phyloP scores from a whole-genome alignment of 2,888 invertebrate species.

The Netelia fuscicornis region DNA sequence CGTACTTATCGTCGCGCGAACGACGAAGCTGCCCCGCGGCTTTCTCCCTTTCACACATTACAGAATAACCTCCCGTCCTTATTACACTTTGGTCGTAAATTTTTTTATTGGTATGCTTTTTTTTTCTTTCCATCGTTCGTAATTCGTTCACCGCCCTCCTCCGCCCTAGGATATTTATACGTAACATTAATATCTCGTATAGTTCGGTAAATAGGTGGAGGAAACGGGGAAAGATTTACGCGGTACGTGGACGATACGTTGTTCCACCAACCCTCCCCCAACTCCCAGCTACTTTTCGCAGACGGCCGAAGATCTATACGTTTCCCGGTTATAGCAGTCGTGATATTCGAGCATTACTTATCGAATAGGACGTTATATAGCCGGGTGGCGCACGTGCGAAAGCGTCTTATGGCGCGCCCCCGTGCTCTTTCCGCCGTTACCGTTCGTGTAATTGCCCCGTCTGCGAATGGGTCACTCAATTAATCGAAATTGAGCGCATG shows the following conservation, averaged over 20 bases:
- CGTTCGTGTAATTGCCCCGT: conserved; percentile 48
- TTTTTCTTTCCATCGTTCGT: neutral
- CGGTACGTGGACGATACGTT: conserved; percentile 40
- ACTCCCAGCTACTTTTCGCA: conserved; percentile 34
- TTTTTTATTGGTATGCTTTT: no score
- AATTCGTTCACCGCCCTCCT: neutral
- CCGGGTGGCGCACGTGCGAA: conserved; percentile 43
- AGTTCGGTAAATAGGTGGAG: conserved; percentile 50
- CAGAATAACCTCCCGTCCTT: no score
- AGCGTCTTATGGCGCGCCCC: conserved; percentile 56
- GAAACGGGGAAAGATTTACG: conserved; percentile 61
- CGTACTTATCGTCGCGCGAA: no score
- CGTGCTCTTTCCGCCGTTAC: conserved; percentile 7
- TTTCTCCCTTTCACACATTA: no score
- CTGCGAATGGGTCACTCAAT: conserved; percentile 61
- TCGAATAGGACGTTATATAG: conserved; percentile 66
- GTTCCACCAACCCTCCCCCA: conserved; percentile 30
- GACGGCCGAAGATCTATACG: conserved; percentile 35
- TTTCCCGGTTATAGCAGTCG: conserved; percentile 52
- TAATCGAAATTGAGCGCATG: conserved; percentile 36
- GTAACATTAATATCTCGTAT: conserved; percentile 32
- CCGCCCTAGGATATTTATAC: conserved; percentile 13
- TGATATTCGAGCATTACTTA: conserved; percentile 71
- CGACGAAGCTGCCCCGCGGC: no score
- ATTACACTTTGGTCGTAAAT: no score